These are phyloP conservation scores for Poliocrania exsul DNA, from an alignment of 2,797 vertebrate genomes.

Conservation along the genomic window DNA sequence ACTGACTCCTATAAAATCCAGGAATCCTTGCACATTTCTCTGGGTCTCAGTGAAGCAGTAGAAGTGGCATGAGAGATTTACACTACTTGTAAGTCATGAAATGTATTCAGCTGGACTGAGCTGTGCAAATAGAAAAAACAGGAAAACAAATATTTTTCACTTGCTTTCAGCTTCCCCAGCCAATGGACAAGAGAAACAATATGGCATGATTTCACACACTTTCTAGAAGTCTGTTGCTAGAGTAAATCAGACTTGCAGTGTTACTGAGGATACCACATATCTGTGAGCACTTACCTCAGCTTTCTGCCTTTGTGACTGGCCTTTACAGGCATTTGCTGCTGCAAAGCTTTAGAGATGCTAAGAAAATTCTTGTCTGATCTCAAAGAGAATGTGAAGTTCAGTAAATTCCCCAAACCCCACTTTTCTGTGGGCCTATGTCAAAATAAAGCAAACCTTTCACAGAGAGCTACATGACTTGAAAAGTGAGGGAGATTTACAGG, in stretches of 20 bases:
- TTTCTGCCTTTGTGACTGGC: background rate
- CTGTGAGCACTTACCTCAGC: background rate
- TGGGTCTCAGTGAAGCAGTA: background rate
- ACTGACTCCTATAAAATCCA: background rate
- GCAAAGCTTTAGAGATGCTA: background rate
- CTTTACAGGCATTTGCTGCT: background rate
- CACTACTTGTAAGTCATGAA: rapidly evolving
- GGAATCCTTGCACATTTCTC: background rate
- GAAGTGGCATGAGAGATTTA: background rate
- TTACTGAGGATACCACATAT: background rate
- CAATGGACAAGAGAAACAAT: background rate
- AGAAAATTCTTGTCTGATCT: background rate
- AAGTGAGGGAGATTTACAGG: background rate
- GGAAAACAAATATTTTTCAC: background rate
- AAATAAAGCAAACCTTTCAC: background rate
- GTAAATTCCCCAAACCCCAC: background rate
- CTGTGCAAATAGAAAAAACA: background rate
- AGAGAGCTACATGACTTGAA: background rate
- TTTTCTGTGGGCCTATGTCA: background rate
- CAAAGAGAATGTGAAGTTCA: background rate
- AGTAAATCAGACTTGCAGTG: background rate
- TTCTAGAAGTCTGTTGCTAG: background rate
- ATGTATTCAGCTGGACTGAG: background rate
- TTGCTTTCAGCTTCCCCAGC: background rate
- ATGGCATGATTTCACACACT: background rate